Conservation (phyloP, 2,888 invertebrate genomes). For the Dyspetes luteomarginatus region DNA sequence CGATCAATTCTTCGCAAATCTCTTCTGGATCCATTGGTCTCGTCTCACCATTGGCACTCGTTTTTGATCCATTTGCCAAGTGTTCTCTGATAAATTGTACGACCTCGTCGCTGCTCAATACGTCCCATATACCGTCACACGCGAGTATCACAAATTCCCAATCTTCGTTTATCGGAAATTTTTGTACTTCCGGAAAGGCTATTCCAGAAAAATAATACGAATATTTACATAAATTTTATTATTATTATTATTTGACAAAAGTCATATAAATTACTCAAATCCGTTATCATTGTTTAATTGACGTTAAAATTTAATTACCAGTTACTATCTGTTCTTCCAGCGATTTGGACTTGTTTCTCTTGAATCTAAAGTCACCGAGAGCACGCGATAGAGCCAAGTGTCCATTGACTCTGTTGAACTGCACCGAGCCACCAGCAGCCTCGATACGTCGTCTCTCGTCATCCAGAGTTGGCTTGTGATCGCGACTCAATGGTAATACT, state of each 20-base stretch:
- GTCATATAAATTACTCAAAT: conserved; percentile 4
- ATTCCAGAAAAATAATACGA: conserved; percentile 48
- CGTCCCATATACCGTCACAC: conserved; percentile 99
- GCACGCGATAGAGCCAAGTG: conserved; percentile 98
- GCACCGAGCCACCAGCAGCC: conserved; percentile 98
- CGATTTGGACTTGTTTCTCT: conserved; percentile 92
- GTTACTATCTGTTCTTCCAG: conserved; percentile 99
- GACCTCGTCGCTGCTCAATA: conserved; percentile 97
- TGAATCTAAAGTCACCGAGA: conserved; percentile 98
- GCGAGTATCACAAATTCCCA: conserved; percentile 99
- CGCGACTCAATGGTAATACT: conserved; percentile 89
- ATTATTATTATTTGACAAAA: no score
- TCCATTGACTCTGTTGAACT: conserved; percentile 98
- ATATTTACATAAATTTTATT: background rate
- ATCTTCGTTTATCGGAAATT: conserved; percentile 91
- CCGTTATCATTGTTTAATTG: background rate
- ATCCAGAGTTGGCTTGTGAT: conserved; percentile 98
- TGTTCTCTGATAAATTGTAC: conserved; percentile 94
- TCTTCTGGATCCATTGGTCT: conserved; percentile 94
- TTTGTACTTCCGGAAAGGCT: conserved; percentile 97
- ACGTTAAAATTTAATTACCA: conserved; percentile 86
- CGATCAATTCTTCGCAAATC: conserved; percentile 98
- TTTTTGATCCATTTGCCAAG: conserved; percentile 83
- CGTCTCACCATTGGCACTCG: conserved; percentile 81
- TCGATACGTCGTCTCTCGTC: conserved; percentile 94